A percentile compares a stretch with the other conserved stretches of the same genome.
phyloP scores from a whole-genome alignment of 2,888 invertebrate genomes.

The Sinopyrophorus schimmeli region DNA sequence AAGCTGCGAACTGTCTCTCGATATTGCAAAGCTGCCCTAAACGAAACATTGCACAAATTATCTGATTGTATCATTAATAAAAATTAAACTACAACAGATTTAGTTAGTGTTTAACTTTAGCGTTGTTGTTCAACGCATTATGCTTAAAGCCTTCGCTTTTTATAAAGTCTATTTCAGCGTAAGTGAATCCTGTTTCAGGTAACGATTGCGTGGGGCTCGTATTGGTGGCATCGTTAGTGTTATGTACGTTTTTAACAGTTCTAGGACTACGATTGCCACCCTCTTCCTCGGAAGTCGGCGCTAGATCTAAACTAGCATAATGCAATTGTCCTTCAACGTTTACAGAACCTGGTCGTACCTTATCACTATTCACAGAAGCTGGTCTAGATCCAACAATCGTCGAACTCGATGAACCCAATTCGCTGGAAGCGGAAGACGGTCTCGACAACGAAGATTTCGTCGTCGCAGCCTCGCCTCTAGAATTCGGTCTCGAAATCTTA shows the following conservation, averaged over 20 bases:
- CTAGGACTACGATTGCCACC: conserved; percentile 44
- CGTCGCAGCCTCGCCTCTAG: conserved; percentile 39
- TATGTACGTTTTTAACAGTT: conserved; percentile 33
- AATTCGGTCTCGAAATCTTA: conserved; percentile 49
- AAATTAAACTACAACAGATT: conserved; percentile 29
- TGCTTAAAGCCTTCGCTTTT: conserved; percentile 61
- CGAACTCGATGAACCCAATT: conserved; percentile 48
- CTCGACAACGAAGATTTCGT: conserved; percentile 44
- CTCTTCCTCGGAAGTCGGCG: conserved; percentile 53
- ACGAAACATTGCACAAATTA: too few species aligned
- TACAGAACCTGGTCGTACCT: conserved; percentile 42
- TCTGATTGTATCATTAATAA: too few species aligned
- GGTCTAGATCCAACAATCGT: conserved; percentile 47
- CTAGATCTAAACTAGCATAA: conserved; percentile 69
- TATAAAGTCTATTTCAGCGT: conserved; percentile 81
- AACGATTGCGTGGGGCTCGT: conserved; percentile 27
- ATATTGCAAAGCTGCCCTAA: conserved; percentile 10
- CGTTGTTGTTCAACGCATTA: conserved; percentile 37
- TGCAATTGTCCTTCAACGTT: conserved; percentile 59
- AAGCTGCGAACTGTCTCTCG: too few species aligned
- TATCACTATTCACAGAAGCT: conserved; percentile 32
- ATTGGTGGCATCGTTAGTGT: conserved; percentile 31
- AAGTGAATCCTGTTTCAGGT: conserved; percentile 60
- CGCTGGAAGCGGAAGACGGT: conserved; percentile 51
- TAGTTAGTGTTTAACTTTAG: conserved; percentile 45